Conservation (phyloP, 1,140 invertebrate species). For the Dolichoris vasculosae region DNA sequence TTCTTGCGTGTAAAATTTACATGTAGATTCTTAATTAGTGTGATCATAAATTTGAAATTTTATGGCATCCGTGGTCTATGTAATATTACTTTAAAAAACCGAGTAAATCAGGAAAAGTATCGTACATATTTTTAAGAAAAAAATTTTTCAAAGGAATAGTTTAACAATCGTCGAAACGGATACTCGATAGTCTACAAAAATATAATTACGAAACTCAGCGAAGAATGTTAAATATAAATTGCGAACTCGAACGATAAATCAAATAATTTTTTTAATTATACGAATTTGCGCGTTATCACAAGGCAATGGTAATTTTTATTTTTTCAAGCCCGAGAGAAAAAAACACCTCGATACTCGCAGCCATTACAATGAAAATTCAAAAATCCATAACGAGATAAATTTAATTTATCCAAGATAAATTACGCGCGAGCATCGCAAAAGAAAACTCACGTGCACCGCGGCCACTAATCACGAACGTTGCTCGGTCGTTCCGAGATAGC, state of each 20-base stretch:
- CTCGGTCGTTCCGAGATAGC: too few relatives aligned
- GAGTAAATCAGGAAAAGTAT: background rate
- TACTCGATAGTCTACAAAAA: background rate
- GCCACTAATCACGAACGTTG: background rate
- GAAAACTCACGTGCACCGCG: background rate
- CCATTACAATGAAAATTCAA: too few relatives aligned
- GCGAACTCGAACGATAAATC: background rate
- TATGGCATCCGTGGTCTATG: background rate
- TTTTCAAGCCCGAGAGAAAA: too few relatives aligned
- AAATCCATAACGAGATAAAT: too few relatives aligned
- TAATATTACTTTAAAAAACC: background rate
- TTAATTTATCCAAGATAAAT: background rate
- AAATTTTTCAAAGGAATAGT: background rate
- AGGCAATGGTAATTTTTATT: too few relatives aligned
- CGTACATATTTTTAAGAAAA: background rate
- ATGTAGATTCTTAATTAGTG: background rate
- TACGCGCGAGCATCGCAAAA: background rate
- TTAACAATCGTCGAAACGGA: background rate
- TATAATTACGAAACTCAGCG: background rate
- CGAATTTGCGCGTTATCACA: too few relatives aligned
- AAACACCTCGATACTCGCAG: too few relatives aligned
- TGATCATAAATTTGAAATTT: conserved; percentile 9
- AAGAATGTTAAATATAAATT: background rate
- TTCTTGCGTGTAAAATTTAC: background rate
- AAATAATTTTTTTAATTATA: too few relatives aligned